Base-by-base conservation (phyloP, 2,113 vertebrate species). In the Tinamus guttatus region DNA sequence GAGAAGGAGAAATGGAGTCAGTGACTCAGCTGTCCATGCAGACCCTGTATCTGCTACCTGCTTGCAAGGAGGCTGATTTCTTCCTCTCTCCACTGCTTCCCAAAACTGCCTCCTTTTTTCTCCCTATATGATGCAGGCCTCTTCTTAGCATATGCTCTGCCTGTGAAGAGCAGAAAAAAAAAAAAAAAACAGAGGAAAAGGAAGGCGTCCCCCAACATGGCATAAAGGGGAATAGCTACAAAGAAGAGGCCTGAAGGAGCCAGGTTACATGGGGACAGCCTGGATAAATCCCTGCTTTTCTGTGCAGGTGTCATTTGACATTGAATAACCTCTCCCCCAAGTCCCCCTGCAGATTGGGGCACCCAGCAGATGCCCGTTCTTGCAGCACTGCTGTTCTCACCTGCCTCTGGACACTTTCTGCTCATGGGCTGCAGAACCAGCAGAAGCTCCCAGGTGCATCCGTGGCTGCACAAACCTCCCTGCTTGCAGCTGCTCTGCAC, bases 201-300 rank as follows among this genome's bases (percentile, higher is more conserved):
- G 13, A 76, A 32, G 4, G 0, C 2, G 2, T 60, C n/a, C 5
- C 59, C 28, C 30, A n/a, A 9, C 6, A 6, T 2, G 3, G 51
- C 65, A 47, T 60, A 27, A n/a, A 77, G 80, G 12, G 10, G 34
- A 76, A 11, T 13, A 65, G 22, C n/a, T 20, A 30, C 20, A 19
- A 32, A 45, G 25, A 43, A 6, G 34, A 60, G 17, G 32, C 16
- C 74, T 34, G 59, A 68, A 56, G 52, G 47, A 85, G 45, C 30
- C 22, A 45, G n/a, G 27, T 9, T 73, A 64, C 38, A 11, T 0
- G 30, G 18, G 43, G 38, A 85, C 13, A 25, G 30, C 49, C 36
- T 60, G 51, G 24, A 56, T 43, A 1, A 34, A 43, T 56, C 38
- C 59, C 59, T 54, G 3, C 15, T 12, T 11, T 9, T 3, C 6